A percentile compares a stretch with the other conserved stretches of the same genome.
Evolutionary conservation across 1,140 invertebrate species (phyloP).

Genomic region (Caerostris extrusa): DNA sequence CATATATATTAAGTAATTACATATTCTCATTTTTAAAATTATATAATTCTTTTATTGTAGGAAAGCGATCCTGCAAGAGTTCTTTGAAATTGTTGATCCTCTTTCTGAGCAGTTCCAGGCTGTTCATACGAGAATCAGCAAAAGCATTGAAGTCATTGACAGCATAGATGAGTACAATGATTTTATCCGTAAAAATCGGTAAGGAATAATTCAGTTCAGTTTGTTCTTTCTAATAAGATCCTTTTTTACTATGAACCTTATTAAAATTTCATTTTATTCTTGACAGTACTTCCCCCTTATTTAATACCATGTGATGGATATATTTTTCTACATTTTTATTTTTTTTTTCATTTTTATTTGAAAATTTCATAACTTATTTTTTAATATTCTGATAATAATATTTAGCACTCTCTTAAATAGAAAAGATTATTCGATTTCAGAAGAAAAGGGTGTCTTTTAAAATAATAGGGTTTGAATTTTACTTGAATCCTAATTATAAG

Average conservation of each 20-base stretch:
- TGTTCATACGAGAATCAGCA: slow-evolving; percentile 79
- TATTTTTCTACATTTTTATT: too few relatives aligned
- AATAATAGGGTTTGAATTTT: too few relatives aligned
- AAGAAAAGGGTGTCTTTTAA: too few relatives aligned
- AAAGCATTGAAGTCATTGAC: slow-evolving; percentile 80
- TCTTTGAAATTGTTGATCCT: slow-evolving; percentile 80
- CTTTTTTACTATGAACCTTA: neutral
- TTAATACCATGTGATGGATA: too few relatives aligned
- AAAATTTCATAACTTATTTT: too few relatives aligned
- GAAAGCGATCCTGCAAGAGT: slow-evolving; percentile 81
- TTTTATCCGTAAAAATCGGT: slow-evolving; percentile 80
- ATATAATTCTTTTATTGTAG: slow-evolving; percentile 75
- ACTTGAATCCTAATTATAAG: too few relatives aligned
- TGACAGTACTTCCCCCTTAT: neutral
- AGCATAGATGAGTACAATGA: slow-evolving; percentile 81
- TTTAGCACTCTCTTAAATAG: too few relatives aligned
- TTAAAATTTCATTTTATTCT: neutral
- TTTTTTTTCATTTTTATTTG: too few relatives aligned
- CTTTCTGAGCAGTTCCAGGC: slow-evolving; percentile 80
- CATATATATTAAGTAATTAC: too few relatives aligned
- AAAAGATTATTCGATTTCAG: too few relatives aligned
- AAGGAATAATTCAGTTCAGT: neutral
- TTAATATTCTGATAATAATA: too few relatives aligned
- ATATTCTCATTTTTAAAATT: too few relatives aligned
- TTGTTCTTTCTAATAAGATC: neutral